Percentiles rank a stretch among this genome's conserved stretches.
Evolutionary conservation across 2,888 invertebrate genomes (phyloP).

Genomic region (Mesoligia furuncula): DNA sequence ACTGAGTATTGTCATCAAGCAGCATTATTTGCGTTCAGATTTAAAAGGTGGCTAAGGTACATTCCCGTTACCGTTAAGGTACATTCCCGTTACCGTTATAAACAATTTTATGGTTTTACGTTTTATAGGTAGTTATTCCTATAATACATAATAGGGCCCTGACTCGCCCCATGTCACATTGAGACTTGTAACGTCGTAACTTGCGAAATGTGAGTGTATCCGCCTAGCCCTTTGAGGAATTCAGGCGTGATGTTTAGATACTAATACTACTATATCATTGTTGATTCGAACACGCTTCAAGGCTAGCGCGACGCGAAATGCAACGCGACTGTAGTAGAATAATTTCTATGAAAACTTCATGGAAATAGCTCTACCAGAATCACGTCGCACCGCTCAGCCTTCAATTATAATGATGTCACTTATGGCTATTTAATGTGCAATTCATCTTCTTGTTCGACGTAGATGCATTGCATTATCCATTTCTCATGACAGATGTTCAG

Average conservation of each 20-base stretch:
- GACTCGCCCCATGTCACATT: not conserved
- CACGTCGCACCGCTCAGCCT: not conserved
- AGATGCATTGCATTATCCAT: conserved; percentile 12
- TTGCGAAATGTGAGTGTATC: not conserved
- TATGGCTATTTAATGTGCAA: not conserved
- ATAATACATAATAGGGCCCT: not conserved
- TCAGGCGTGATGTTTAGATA: not conserved
- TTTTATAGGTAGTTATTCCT: not conserved
- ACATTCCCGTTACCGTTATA: not conserved
- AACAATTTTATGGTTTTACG: too few species aligned
- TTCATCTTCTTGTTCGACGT: conserved; percentile 10
- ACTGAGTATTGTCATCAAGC: too few species aligned
- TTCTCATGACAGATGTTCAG: too few species aligned
- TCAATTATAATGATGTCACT: conserved; percentile 12
- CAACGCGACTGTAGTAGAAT: not conserved
- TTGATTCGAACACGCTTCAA: not conserved
- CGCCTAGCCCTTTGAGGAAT: not conserved
- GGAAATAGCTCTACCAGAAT: not conserved
- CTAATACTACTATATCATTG: not conserved
- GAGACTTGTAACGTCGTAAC: not conserved
- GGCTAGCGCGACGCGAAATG: not conserved
- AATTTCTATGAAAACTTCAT: not conserved
- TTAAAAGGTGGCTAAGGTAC: not conserved
- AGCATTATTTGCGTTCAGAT: too few species aligned
- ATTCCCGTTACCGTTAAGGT: not conserved